A percentile compares a stretch with the other conserved stretches of the same genome.
Evolutionary conservation across 2,797 vertebrate species (phyloP).

Genomic region (Champsocephalus gunnari): DNA sequence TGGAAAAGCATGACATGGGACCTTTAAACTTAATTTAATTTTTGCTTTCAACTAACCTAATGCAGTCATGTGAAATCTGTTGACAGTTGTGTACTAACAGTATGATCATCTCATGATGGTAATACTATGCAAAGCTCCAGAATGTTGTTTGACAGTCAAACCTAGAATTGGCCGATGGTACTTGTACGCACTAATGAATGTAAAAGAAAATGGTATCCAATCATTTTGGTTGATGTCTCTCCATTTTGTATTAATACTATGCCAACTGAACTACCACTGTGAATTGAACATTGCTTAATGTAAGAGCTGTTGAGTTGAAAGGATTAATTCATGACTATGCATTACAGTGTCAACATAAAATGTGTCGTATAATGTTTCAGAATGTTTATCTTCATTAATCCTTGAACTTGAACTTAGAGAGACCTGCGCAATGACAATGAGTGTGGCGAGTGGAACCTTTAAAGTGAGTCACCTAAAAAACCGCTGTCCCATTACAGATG

Average conservation of each 20-base stretch:
- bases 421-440: neutral
- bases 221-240: neutral
- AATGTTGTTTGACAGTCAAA: slow-evolving; percentile 8
- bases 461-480: slow-evolving; percentile 8
- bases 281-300: slow-evolving; percentile 33
- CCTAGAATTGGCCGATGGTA: neutral
- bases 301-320: neutral
- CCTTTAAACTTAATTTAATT: no score
- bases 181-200: neutral
- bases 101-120: neutral
- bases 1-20: no score
- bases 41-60: no score
- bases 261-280: slow-evolving; percentile 46
- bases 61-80: no score
- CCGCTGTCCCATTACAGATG: slow-evolving; percentile 1
- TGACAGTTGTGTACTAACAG: neutral
- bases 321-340: neutral
- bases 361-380: neutral
- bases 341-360: neutral
- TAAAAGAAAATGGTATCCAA: neutral
- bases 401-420: neutral
- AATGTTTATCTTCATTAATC: neutral
- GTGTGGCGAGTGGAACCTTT: slow-evolving; percentile 4
- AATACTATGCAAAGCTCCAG: neutral
- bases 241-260: slow-evolving; percentile 9